Evolutionary conservation across 2,113 vertebrate species (phyloP).

Genomic region (Polypterus bichir): DNA sequence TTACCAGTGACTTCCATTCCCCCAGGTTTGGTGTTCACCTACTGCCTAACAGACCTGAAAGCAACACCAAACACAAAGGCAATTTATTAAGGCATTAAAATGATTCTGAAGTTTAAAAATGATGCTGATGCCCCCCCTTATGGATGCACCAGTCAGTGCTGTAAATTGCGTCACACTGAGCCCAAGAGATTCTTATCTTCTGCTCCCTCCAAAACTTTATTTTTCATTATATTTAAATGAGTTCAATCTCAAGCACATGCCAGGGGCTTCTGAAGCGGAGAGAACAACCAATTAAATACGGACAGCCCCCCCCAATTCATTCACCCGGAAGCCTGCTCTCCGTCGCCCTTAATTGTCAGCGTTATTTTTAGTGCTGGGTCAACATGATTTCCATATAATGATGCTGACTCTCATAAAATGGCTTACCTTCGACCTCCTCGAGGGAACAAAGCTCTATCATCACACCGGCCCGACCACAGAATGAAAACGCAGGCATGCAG

Average conservation of each 20-base stretch:
- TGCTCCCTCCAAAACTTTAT: slow-evolving; percentile 15
- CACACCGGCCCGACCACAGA: slow-evolving; percentile 7
- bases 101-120: too few species aligned
- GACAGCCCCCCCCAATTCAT: background rate
- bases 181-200: slow-evolving; percentile 51
- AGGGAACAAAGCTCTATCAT: slow-evolving; percentile 5
- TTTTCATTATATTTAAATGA: too few species aligned
- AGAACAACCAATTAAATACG: slow-evolving; percentile 53
- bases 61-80: too few species aligned
- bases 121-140: too few species aligned
- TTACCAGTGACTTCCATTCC: too few species aligned
- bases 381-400: slow-evolving; percentile 25
- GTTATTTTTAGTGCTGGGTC: slow-evolving; percentile 33
- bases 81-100: too few species aligned
- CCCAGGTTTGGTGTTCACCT: too few species aligned
- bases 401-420: slow-evolving; percentile 22
- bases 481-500: background rate
- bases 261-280: too few species aligned
- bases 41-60: too few species aligned
- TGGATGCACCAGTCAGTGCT: too few species aligned
- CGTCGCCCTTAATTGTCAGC: slow-evolving; percentile 23
- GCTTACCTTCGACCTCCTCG: slow-evolving; percentile 19
- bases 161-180: slow-evolving; percentile 7
- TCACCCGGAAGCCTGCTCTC: background rate
- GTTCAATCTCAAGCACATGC: too few species aligned